These are phyloP conservation scores for Gasterosteus aculeatus DNA, from an alignment of 2,113 vertebrate genomes.

Conservation along the genomic window DNA sequence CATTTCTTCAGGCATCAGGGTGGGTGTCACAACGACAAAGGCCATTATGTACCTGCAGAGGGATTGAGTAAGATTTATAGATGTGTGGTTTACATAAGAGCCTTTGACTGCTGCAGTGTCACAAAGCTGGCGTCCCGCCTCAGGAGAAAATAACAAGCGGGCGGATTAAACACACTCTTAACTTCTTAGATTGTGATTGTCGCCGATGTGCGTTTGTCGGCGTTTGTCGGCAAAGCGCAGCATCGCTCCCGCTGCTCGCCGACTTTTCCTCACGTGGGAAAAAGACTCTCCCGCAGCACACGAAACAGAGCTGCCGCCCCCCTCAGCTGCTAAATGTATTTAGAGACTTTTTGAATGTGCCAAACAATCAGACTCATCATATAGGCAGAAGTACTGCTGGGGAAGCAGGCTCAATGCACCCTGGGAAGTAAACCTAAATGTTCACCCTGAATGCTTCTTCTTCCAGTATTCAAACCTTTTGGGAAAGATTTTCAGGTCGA, in stretches of 20 bases:
- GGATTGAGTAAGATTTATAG: constrained; percentile 30
- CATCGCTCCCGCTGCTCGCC: background rate
- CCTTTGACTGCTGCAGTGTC: constrained; percentile 23
- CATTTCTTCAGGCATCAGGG: constrained; percentile 5
- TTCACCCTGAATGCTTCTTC: background rate
- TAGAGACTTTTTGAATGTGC: constrained; percentile 9
- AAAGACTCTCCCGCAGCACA: constrained; percentile 18
- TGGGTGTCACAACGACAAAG: constrained; percentile 25
- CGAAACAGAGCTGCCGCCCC: constrained; percentile 4
- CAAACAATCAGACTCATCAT: constrained; percentile 1
- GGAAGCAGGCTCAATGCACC: background rate
- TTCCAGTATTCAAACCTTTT: background rate
- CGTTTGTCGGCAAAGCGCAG: constrained; percentile 16
- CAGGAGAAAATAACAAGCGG: constrained; percentile 10
- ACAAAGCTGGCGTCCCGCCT: constrained; percentile 18
- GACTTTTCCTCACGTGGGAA: constrained; percentile 35
- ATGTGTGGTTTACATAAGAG: constrained; percentile 31
- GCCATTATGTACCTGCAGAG: constrained; percentile 30
- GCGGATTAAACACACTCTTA: constrained; percentile 6
- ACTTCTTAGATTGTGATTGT: background rate
- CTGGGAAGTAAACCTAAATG: background rate
- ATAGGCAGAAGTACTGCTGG: background rate
- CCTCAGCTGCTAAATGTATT: background rate
- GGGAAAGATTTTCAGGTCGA: background rate
- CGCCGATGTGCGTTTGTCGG: background rate